Conservation (phyloP, 2,797 vertebrate genomes). For the Streptopelia turtur region DNA sequence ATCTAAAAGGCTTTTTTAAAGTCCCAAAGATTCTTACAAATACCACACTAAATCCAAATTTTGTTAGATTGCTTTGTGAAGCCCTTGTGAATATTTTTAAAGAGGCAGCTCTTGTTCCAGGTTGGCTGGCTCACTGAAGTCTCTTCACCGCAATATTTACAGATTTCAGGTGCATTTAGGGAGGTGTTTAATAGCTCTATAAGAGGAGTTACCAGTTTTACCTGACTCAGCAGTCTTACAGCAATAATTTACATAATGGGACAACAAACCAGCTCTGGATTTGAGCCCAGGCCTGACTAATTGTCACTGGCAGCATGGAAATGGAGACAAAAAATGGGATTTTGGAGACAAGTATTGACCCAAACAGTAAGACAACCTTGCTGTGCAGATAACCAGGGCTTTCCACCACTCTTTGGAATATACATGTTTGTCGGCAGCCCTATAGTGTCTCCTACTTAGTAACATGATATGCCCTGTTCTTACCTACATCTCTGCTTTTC, state of each 20-base stretch:
- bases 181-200: background rate
- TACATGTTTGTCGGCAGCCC: background rate
- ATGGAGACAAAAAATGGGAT: background rate
- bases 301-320: background rate
- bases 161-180: conserved; percentile 5
- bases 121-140: background rate
- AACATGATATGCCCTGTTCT: background rate
- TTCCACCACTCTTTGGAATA: background rate
- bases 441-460: background rate
- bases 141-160: background rate
- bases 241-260: background rate
- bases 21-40: background rate
- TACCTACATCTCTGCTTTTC: background rate
- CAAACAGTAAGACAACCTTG: background rate
- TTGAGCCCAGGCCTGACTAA: conserved; percentile 1
- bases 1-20: background rate
- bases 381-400: background rate
- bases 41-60: background rate
- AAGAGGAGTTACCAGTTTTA: conserved; percentile 56
- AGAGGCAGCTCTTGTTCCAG: background rate
- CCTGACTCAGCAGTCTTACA: background rate
- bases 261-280: background rate
- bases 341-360: background rate
- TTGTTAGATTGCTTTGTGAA: background rate
- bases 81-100: background rate